Base-by-base conservation (phyloP, 2,113 vertebrate species). In the Myocastor coypus region DNA sequence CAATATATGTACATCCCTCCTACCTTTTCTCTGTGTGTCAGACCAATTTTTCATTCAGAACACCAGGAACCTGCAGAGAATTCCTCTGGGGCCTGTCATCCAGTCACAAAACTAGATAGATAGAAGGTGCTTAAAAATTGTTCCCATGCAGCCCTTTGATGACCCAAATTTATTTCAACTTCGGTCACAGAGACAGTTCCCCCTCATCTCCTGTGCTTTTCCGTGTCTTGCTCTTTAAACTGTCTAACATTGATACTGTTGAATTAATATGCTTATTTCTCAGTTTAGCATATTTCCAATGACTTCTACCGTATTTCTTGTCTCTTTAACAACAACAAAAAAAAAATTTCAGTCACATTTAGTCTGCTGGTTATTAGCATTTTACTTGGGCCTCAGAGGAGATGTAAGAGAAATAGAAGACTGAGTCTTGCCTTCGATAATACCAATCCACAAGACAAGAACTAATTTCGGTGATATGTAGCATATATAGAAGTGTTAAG, bases 331-430 rank as follows among this genome's bases (percentile, higher is more conserved):
- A 34, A 20, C 20, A 94, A 81, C 42, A 24, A 40, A 52, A 24
- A 40, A 52, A 57, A 20, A 46, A 26, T 4, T 68, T 73, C 28
- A 85, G 34, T 40, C 75, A 87, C 42, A 71, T 77, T 94, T 91
- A 95, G 69, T 50, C 75, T 94, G 30, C 9, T 90, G 66, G 55
- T 37, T 94, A 26, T 82, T 89, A 81, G n/a, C 82, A 78, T 94
- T 96, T 93, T 59, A 37, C 78, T 71, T 82, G 34, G 26, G 37
- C 68, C 78, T 94, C 88, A 92, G 59, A 32, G 52, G 63, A 4
- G 14, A 61, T 82, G 16, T 59, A 78, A 95, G 64, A 90, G 63
- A 96, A 90, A 75, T 8, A 84, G 37, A 40, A 93, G 73, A 50
- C 13, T 59, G 55, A 93, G 37, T 0, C 46, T 13, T 78, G 20